phyloP scores from a whole-genome alignment of 2,888 invertebrate species.

The Proisotoma minuta region DNA sequence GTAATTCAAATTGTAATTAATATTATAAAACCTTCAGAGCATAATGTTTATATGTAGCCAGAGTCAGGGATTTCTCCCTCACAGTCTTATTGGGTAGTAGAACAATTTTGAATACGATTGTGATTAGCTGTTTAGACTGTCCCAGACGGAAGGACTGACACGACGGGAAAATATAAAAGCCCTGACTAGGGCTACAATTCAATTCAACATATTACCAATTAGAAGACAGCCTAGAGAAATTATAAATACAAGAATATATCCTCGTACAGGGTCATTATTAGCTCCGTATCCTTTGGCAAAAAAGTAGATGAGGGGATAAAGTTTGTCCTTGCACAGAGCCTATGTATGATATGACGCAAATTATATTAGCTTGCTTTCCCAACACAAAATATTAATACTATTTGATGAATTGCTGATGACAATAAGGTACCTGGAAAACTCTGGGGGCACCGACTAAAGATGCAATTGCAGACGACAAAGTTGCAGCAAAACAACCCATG shows the following conservation, averaged over 20 bases:
- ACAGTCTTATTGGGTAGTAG: no score
- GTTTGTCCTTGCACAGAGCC: constrained; percentile 58
- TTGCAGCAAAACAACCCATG: constrained; percentile 61
- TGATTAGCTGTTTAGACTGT: no score
- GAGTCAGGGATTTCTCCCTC: no score
- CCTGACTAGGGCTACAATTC: no score
- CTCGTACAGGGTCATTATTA: constrained; percentile 57
- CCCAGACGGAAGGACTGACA: no score
- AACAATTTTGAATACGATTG: no score
- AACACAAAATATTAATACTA: not conserved
- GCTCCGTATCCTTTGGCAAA: constrained; percentile 59
- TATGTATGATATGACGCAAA: constrained; percentile 17
- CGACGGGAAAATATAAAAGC: no score
- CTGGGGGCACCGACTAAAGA: constrained; percentile 59
- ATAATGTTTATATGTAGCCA: no score
- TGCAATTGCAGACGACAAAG: constrained; percentile 60
- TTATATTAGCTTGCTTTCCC: not conserved
- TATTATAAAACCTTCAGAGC: no score
- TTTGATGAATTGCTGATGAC: not conserved
- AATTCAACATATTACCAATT: no score
- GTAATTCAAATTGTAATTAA: no score
- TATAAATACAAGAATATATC: constrained; percentile 56
- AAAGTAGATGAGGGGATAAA: constrained; percentile 56
- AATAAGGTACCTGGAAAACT: constrained; percentile 48
- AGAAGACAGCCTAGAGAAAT: constrained; percentile 56